A percentile compares a stretch with the other conserved stretches of the same genome.
Evolutionary conservation across 1,140 invertebrate genomes (phyloP).

Genomic region (Drosophila lacteicornis): DNA sequence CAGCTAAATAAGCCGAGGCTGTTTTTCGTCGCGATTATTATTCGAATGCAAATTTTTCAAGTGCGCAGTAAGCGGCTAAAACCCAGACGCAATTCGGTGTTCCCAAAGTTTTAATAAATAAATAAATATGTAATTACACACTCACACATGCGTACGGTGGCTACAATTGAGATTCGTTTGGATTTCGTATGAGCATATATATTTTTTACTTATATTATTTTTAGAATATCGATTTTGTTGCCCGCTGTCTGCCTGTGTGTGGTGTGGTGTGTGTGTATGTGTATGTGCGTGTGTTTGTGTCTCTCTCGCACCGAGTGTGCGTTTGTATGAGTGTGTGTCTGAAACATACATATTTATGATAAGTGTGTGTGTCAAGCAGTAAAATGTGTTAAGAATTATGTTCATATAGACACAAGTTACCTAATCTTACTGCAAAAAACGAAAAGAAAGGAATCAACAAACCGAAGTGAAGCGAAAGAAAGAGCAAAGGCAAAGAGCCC

Average conservation of each 20-base stretch:
- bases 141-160: constrained; percentile 18
- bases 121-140: constrained; percentile 66
- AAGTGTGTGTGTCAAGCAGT: constrained; percentile 51
- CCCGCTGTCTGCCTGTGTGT: constrained; percentile 45
- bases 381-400: constrained; percentile 81
- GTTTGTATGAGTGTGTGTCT: constrained; percentile 42
- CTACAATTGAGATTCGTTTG: constrained; percentile 75
- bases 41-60: constrained; percentile 66
- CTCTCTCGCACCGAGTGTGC: constrained; percentile 38
- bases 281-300: constrained; percentile 33
- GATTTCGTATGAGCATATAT: constrained; percentile 69
- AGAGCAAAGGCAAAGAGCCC: constrained; percentile 26
- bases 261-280: constrained; percentile 29
- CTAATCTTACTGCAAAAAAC: constrained; percentile 71
- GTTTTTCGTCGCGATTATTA: constrained; percentile 32
- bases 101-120: constrained; percentile 70
- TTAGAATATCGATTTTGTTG: constrained; percentile 83
- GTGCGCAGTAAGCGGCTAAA: constrained; percentile 68
- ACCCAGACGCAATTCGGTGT: constrained; percentile 43
- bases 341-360: constrained; percentile 49
- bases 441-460: constrained; percentile 49
- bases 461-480: constrained; percentile 38
- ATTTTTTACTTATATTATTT: constrained; percentile 83
- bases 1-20: constrained; percentile 27
- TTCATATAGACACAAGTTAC: constrained; percentile 79